phyloP scores from a whole-genome alignment of 2,113 vertebrate genomes.

The Xenus cinereus region DNA sequence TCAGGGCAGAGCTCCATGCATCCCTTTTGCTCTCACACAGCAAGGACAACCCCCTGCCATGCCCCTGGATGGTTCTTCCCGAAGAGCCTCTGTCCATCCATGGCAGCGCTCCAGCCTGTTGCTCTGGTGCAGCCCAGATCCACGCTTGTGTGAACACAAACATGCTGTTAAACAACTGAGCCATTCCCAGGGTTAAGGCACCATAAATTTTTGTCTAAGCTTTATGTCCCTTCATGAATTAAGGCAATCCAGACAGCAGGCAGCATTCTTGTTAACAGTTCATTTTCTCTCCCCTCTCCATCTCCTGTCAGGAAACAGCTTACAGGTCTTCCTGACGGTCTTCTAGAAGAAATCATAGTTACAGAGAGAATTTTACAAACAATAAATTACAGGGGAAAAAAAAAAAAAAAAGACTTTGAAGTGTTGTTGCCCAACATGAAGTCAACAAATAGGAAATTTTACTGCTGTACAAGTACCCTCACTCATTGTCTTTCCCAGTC shows the following conservation, averaged over 20 bases:
- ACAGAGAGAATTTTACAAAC: background rate
- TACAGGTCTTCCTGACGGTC: background rate
- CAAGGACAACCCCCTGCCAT: background rate
- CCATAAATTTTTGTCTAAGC: background rate
- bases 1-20: background rate
- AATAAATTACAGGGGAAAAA: background rate
- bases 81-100: background rate
- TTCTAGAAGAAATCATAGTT: slow-evolving; percentile 7
- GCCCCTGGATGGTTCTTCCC: background rate
- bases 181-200: background rate
- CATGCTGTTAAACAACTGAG: background rate
- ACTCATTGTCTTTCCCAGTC: background rate
- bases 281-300: slow-evolving; percentile 27
- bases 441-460: background rate
- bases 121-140: background rate
- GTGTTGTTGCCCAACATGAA: background rate
- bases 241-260: background rate
- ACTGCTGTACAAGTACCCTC: background rate
- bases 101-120: rapidly evolving
- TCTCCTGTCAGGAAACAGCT: slow-evolving; percentile 9
- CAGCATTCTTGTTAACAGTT: slow-evolving; percentile 14
- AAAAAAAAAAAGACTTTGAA: background rate
- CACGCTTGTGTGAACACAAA: background rate
- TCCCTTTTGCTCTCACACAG: background rate
- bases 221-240: slow-evolving; percentile 45